Conservation (phyloP, 2,797 vertebrate species). For the Tragopan temminckii region DNA sequence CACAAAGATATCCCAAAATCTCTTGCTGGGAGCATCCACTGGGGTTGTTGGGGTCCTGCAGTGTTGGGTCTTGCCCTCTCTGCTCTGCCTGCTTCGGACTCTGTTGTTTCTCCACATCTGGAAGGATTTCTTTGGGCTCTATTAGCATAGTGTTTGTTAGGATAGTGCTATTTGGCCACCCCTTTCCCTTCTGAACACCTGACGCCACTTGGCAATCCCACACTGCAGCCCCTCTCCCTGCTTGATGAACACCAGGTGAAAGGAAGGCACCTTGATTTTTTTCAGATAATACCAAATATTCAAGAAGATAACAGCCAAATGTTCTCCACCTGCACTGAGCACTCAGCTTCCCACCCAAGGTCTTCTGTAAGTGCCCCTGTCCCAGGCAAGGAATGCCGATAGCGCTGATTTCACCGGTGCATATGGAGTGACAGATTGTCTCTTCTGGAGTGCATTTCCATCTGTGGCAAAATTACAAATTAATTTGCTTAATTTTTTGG, state of each 20-base stretch:
- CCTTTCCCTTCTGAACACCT: neutral
- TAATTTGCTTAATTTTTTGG: slow-evolving; percentile 30
- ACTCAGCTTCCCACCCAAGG: neutral
- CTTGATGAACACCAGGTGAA: neutral
- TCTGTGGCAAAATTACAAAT: slow-evolving; percentile 52
- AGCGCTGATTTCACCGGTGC: slow-evolving; percentile 38
- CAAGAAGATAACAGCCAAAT: neutral
- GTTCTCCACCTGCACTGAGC: neutral
- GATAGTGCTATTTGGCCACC: neutral
- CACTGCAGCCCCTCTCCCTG: fast-evolving
- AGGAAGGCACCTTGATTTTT: neutral
- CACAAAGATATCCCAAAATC: neutral
- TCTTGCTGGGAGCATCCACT: neutral
- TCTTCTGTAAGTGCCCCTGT: slow-evolving; percentile 16
- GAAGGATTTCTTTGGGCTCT: neutral
- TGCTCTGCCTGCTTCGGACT: neutral
- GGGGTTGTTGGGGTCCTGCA: neutral
- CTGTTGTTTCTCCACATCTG: neutral
- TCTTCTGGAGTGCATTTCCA: slow-evolving; percentile 34
- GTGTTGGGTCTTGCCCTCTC: neutral
- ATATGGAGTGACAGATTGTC: slow-evolving; percentile 60
- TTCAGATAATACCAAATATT: neutral
- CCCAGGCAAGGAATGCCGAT: neutral
- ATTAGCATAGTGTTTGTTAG: neutral
- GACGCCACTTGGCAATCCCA: fast-evolving